phyloP scores from a whole-genome alignment of 1,140 invertebrate genomes.

The Telenomus remus region DNA sequence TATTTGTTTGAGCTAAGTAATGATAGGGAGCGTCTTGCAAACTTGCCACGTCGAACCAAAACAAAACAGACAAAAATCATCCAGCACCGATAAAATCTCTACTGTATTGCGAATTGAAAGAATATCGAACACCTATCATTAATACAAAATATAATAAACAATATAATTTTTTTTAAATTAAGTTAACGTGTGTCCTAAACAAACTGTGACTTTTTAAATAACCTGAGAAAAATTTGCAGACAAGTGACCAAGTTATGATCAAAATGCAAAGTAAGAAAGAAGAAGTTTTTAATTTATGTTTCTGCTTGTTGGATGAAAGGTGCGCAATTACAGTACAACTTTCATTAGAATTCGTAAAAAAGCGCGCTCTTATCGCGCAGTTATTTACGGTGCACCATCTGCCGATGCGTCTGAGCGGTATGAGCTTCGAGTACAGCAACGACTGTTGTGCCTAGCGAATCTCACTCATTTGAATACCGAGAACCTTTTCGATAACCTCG shows the following conservation, averaged over 20 bases:
- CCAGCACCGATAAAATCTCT: slow-evolving; percentile 4
- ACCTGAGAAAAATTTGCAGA: no score
- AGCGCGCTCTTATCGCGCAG: slow-evolving; percentile 27
- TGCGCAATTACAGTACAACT: slow-evolving; percentile 27
- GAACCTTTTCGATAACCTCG: slow-evolving; percentile 48
- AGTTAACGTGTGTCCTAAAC: no score
- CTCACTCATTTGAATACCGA: slow-evolving; percentile 47
- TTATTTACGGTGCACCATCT: slow-evolving; percentile 54
- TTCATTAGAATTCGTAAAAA: slow-evolving; percentile 59
- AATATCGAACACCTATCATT: no score
- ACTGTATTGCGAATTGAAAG: neutral
- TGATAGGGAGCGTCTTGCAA: slow-evolving; percentile 20
- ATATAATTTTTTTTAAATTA: no score
- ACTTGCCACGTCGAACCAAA: neutral
- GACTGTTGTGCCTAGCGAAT: slow-evolving; percentile 11
- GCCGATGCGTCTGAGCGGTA: slow-evolving; percentile 36
- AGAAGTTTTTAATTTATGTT: no score
- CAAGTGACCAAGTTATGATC: no score
- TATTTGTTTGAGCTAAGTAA: slow-evolving; percentile 36
- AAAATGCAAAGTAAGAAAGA: no score
- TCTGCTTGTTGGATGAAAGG: no score
- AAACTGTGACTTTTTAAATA: no score
- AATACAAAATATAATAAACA: no score
- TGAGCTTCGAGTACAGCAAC: neutral
- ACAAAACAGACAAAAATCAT: neutral